A percentile compares a stretch with the other conserved stretches of the same genome.
Evolutionary conservation across 2,113 vertebrate species (phyloP).

Genomic region (Gymnorhina tibicen): DNA sequence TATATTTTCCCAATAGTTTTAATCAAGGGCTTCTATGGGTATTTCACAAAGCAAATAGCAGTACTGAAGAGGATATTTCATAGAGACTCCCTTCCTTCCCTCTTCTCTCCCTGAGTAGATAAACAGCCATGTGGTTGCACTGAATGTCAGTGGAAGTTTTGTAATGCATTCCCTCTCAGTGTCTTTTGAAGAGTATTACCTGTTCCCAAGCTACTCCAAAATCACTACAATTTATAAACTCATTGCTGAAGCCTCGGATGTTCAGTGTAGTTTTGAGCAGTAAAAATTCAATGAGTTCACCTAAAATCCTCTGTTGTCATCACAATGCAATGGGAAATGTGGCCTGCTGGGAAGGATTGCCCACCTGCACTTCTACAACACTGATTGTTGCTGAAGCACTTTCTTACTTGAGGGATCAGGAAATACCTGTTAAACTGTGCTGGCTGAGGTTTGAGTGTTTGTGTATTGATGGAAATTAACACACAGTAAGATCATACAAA

Average conservation of each 20-base stretch:
- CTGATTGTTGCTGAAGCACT: not conserved
- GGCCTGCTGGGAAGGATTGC: not conserved
- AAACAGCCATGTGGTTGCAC: not conserved
- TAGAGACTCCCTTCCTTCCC: not conserved
- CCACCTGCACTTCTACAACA: not conserved
- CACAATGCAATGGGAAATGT: not conserved
- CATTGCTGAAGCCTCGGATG: not conserved
- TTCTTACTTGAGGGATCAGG: not conserved
- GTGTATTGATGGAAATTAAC: not conserved
- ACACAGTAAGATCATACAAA: not conserved
- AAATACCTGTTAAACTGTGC: not conserved
- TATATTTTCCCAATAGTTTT: not conserved
- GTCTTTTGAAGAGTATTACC: not conserved
- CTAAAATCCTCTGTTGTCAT: not conserved
- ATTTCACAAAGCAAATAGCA: not conserved
- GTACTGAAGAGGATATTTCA: not conserved
- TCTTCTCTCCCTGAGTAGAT: not conserved
- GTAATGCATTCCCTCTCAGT: not conserved
- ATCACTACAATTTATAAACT: not conserved
- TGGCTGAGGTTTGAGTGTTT: not conserved
- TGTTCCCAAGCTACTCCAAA: not conserved
- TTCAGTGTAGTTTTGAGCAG: not conserved
- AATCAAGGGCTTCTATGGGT: not conserved
- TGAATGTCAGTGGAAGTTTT: not conserved
- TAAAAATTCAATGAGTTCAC: not conserved